These are phyloP conservation scores for Ciconia maguari DNA, from an alignment of 2,113 vertebrate species.

Conservation along the genomic window DNA sequence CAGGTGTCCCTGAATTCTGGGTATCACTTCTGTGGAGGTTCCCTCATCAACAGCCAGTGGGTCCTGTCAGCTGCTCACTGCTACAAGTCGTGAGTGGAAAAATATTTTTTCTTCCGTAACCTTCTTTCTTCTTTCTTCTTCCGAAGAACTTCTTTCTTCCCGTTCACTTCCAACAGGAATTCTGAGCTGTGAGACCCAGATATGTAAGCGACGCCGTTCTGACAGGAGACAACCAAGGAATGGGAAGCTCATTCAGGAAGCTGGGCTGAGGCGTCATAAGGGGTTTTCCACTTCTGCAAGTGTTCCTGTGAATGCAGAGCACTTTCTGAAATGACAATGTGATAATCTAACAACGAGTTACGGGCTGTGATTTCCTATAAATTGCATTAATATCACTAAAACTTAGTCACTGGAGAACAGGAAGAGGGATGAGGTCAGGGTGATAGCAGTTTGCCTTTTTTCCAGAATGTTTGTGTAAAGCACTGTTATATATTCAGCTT, in stretches of 20 bases:
- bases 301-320: neutral
- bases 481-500: too few relatives aligned
- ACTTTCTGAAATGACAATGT: neutral
- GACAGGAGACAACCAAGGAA: neutral
- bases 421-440: neutral
- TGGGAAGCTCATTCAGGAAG: neutral
- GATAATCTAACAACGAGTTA: neutral
- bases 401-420: neutral
- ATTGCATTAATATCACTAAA: neutral
- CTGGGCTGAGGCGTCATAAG: neutral
- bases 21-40: constrained; percentile 79
- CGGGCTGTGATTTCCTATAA: neutral
- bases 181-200: neutral
- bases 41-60: constrained; percentile 74
- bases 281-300: neutral
- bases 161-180: neutral
- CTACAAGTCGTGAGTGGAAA: constrained; percentile 76
- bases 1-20: constrained; percentile 82
- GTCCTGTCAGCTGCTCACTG: constrained; percentile 87
- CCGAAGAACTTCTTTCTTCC: neutral
- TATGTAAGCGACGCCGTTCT: neutral
- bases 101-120: neutral
- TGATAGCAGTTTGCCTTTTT: neutral
- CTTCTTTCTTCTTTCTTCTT: too few relatives aligned
- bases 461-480: neutral